Evolutionary conservation across 2,888 invertebrate species (phyloP), one percentile per base, ranked within the genome.

Genomic region (Hirtodrosophila duncani): DNA sequence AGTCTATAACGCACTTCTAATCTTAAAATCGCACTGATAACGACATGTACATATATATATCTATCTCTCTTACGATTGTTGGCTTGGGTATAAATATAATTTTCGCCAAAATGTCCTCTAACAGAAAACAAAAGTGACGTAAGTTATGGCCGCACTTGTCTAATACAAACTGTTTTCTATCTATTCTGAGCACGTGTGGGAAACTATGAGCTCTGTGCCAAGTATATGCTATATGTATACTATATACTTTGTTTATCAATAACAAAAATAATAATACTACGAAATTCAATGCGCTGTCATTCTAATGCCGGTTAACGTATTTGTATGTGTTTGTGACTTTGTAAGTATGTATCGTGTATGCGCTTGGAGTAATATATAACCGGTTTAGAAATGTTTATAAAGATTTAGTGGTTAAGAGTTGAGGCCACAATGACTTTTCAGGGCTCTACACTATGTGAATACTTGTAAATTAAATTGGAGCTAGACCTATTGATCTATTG

Each of bases 311-410:
- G 72, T 56, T 27, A 14, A 45, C 11, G 38, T 49, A 20, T 36
- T 4, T 13, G 10, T 14, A 9, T 30, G 7, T 23, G 7, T 31
- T 17, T 27, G n/a, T 46, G 11, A 11, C 29, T 24, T 16, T 23
- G 4, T 14, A 3, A 21, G 37, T 24, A 16, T 36, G 18, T 41
- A 18, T 42, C 18, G 16, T 49, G 53, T 66, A 44, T 38, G 63
- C 50, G 36, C 45, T 46, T 34, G 39, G 39, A 41, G 38, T 33
- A 55, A 48, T 16, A 43, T 29, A 67, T 33, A 72, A 77, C 72
- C 62, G 74, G 69, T 70, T 70, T 57, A 11, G n/a, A 55, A 50
- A 44, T 74, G 70, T 71, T 69, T 78, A 45, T 43, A 48, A 43
- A 51, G 50, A 56, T 56, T 52, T 44, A 17, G 27, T 33, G 13